Conservation (phyloP, 2,797 vertebrate species). For the Gymnopithys bicolor region DNA sequence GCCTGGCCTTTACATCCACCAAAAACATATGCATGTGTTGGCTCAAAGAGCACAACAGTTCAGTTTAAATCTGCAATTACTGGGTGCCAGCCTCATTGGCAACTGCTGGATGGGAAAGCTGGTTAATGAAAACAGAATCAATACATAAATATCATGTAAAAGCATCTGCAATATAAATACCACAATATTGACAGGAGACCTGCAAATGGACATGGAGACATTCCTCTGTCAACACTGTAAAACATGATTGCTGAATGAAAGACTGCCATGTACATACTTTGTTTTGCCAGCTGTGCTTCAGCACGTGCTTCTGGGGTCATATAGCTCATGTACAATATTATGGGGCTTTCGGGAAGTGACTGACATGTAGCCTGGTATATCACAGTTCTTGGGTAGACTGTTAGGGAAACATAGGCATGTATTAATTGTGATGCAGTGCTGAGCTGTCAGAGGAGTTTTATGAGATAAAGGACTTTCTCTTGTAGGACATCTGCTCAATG, state of each 20-base stretch:
- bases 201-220: not conserved
- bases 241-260: not conserved
- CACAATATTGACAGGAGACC: not conserved
- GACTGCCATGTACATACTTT: fast-evolving
- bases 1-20: not conserved
- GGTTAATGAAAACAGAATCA: not conserved
- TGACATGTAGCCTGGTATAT: not conserved
- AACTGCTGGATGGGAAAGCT: not conserved
- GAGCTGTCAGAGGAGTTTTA: not conserved
- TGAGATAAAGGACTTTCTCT: not conserved
- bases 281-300: not conserved
- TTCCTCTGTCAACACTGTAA: not conserved
- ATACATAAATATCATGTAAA: not conserved
- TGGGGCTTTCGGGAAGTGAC: not conserved
- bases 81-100: not conserved
- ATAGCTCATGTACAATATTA: not conserved
- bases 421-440: not conserved
- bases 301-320: not conserved
- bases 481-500: not conserved
- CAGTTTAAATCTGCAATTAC: not conserved
- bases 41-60: not conserved
- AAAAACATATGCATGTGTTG: not conserved
- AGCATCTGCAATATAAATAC: not conserved
- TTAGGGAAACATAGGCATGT: not conserved
- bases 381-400: not conserved